These are phyloP conservation scores for Drosophila paulistorum DNA, from an alignment of 1,140 invertebrate species.

Conservation along the genomic window DNA sequence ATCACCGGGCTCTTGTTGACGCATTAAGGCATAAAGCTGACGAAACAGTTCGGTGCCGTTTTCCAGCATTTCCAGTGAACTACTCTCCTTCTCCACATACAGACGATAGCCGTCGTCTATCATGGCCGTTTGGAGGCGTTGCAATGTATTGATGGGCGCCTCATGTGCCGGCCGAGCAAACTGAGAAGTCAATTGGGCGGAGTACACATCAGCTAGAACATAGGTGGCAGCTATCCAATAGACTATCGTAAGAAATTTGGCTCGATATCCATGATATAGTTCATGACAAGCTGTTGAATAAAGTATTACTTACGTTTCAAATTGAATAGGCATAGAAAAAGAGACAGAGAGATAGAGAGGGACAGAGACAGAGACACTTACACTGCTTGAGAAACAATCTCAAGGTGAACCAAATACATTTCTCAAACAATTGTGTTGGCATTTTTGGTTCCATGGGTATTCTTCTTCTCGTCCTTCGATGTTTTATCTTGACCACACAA, in stretches of 20 bases:
- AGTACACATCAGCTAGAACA: conserved; percentile 89
- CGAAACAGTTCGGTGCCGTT: conserved; percentile 90
- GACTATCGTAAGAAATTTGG: conserved; percentile 86
- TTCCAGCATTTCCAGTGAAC: conserved; percentile 87
- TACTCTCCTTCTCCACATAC: conserved; percentile 88
- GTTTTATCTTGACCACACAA: conserved; percentile 15
- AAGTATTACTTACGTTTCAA: neutral
- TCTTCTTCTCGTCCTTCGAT: neutral
- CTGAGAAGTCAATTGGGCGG: conserved; percentile 88
- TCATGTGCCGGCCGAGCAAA: conserved; percentile 87
- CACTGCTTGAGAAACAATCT: conserved; percentile 88
- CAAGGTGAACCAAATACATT: conserved; percentile 88
- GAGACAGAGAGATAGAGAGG: neutral
- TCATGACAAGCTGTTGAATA: conserved; percentile 68
- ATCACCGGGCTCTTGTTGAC: conserved; percentile 82
- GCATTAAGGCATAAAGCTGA: conserved; percentile 86
- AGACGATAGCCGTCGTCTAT: conserved; percentile 85
- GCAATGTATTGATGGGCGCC: conserved; percentile 86
- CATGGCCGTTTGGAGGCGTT: conserved; percentile 87
- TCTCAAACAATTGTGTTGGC: conserved; percentile 84
- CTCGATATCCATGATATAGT: conserved; percentile 85
- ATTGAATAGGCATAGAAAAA: too few relatives aligned
- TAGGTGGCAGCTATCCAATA: conserved; percentile 88
- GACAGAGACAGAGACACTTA: conserved; percentile 68
- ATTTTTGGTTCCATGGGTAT: conserved; percentile 14